Conservation (phyloP, 2,797 vertebrate species). For the Champsocephalus esox region DNA sequence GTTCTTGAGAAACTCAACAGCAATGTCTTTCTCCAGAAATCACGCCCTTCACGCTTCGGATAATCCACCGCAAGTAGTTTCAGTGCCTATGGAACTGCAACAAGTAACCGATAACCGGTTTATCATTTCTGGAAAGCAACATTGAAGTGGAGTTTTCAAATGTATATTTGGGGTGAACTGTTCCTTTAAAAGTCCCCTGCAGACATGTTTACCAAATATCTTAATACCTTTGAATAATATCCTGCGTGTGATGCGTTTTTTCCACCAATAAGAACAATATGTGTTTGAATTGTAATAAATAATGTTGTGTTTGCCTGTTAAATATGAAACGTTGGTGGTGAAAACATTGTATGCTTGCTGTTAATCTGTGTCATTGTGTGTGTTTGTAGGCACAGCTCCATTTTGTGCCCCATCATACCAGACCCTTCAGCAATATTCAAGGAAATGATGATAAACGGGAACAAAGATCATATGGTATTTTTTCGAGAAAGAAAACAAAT, state of each 20-base stretch:
- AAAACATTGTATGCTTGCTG: not conserved
- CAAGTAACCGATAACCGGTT: too few species aligned
- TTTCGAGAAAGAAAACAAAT: not conserved
- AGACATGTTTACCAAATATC: not conserved
- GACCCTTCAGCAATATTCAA: slow-evolving; percentile 70
- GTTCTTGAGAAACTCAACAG: too few species aligned
- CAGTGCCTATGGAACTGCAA: too few species aligned
- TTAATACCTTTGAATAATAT: not conserved
- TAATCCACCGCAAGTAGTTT: too few species aligned
- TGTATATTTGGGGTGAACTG: too few species aligned
- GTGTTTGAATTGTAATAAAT: not conserved
- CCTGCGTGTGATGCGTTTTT: not conserved
- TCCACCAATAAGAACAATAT: not conserved
- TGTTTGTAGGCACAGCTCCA: slow-evolving; percentile 53
- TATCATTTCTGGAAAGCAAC: too few species aligned
- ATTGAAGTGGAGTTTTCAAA: too few species aligned
- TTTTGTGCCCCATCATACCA: slow-evolving; percentile 62
- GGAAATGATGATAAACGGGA: slow-evolving; percentile 64
- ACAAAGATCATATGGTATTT: slow-evolving; percentile 55
- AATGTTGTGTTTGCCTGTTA: not conserved
- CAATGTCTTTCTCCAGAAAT: too few species aligned
- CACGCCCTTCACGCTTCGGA: too few species aligned
- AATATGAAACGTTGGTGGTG: not conserved
- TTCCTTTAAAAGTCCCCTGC: too few species aligned
- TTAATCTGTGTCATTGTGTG: not conserved